Percentiles rank a stretch among this genome's conserved stretches.
Conservation (phyloP, 2,797 vertebrate species). For the Clangula hyemalis region DNA sequence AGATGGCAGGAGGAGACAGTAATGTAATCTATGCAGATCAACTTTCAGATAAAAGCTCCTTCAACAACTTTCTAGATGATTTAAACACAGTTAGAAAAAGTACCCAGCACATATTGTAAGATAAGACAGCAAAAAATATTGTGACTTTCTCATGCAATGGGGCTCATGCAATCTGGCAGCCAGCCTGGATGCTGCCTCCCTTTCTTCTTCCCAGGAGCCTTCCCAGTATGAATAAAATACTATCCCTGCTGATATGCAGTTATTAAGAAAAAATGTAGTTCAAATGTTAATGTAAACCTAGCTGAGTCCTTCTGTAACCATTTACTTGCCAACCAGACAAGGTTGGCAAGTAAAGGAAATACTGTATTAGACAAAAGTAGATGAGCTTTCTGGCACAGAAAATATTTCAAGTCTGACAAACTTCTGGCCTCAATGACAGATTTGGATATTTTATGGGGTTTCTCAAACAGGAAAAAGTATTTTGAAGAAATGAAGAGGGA, state of each 20-base stretch:
- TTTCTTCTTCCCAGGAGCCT: not conserved
- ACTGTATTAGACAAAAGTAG: not conserved
- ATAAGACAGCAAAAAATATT: not conserved
- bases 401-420: not conserved
- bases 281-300: not conserved
- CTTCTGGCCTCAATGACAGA: not conserved
- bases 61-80: not conserved
- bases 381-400: not conserved
- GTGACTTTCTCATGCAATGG: not conserved
- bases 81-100: not conserved
- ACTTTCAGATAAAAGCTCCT: not conserved
- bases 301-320: not conserved
- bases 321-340: not conserved
- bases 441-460: not conserved
- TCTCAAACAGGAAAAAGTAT: not conserved
- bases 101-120: not conserved
- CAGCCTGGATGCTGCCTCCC: not conserved
- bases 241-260: not conserved
- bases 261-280: not conserved
- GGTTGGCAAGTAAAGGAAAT: not conserved
- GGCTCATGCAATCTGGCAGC: not conserved
- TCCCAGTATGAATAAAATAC: not conserved
- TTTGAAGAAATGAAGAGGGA: not conserved
- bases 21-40: not conserved
- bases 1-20: not conserved